Evolutionary conservation across 2,797 vertebrate species (phyloP), one percentile per base, ranked within the genome.

Genomic region (Sebastes baramenuke): DNA sequence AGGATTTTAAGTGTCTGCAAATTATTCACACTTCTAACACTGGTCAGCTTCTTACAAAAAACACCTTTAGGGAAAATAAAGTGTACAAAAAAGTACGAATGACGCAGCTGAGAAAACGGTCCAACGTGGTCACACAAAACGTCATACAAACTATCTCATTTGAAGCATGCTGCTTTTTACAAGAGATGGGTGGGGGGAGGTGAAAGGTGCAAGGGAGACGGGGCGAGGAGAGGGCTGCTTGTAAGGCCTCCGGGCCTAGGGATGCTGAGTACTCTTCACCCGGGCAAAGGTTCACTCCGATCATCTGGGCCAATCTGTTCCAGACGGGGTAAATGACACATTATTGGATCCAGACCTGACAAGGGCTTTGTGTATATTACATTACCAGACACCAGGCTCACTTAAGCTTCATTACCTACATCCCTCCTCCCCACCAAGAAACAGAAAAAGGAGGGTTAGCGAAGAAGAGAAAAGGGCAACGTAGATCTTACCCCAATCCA

Each of bases 271-370:
- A 94, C 96, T 96, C 96, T 95, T 97, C 97, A 97, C 97, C 97
- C 96, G 97, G 97, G 97, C 97, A 98, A 98, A 97, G 98, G 98
- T 99, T 99, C 97, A 99, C 95, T 96, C 96, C 95, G 96, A 97
- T 98, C 97, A 98, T 96, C 95, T 96, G 95, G 96, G 95, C 96
- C 96, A 97, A 99, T 99, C 97, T 97, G 96, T 99, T 99, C 98
- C 98, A 99, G 98, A 99, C 98, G 76, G 94, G 95, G 97, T 96
- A 97, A 98, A 98, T 97, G 97, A 99, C 97, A 97, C 96, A 96
- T 99, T 99, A 99, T 99, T 99, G 97, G 97, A 99, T 98, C 97
- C 98, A 99, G 98, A 99, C 97, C 96, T 96, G 95, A 96, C 96
- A 97, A 96, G 96, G 96, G 94, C 96, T 97, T 95, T 96, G 95